Percentiles rank a stretch among this genome's conserved stretches.
Evolutionary conservation across 2,797 vertebrate species (phyloP).

Genomic region (Eupleurogrammus muticus): DNA sequence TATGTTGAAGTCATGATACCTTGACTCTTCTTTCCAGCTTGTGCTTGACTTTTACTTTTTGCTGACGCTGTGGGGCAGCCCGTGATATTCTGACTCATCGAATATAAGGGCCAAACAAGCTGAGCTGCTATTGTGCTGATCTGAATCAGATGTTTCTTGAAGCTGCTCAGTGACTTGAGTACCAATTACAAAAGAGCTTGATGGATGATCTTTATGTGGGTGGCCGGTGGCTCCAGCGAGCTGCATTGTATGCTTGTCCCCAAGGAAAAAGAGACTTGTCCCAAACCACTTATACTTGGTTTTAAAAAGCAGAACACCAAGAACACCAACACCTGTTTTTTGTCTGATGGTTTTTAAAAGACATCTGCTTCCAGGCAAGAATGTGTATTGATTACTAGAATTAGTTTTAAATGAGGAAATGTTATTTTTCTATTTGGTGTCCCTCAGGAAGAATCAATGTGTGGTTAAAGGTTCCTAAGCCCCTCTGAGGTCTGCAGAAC

Average conservation of each 20-base stretch:
- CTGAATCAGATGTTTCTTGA: conserved; percentile 36
- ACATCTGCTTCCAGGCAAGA: background rate
- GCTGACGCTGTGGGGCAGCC: background rate
- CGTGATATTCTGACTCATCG: conserved; percentile 7
- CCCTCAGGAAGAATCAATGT: conserved; percentile 38
- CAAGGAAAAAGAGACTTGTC: conserved; percentile 2
- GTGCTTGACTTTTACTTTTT: conserved; percentile 1
- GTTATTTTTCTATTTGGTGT: conserved; percentile 1
- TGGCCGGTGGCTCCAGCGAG: background rate
- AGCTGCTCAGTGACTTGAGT: conserved; percentile 12
- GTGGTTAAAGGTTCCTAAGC: conserved; percentile 26
- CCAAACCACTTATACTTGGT: background rate
- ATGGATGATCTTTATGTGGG: background rate
- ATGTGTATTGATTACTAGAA: conserved; percentile 26
- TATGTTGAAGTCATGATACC: background rate
- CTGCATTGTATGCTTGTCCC: background rate
- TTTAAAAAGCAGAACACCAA: conserved; percentile 8
- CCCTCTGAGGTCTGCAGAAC: conserved; percentile 22
- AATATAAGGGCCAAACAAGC: background rate
- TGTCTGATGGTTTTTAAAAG: conserved; percentile 2
- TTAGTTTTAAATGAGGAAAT: conserved; percentile 20
- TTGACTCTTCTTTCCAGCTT: background rate
- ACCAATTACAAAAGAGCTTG: conserved; percentile 7
- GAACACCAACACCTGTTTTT: background rate
- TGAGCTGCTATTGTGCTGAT: conserved; percentile 23